Conservation (phyloP, 2,113 vertebrate species). For the Polypterus bichir region DNA sequence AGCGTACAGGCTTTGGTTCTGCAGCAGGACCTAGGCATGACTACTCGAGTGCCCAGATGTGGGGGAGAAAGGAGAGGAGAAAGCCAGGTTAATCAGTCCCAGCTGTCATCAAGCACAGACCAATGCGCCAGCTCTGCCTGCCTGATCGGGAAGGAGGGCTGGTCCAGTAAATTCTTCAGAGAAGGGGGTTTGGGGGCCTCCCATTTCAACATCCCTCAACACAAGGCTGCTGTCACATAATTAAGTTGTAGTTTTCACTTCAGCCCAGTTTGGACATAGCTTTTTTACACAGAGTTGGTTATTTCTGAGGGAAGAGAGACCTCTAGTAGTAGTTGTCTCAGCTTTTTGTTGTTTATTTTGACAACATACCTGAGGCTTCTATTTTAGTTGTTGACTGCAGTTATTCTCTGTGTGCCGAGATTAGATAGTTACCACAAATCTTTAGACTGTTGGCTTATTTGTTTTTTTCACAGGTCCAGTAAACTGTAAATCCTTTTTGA, state of each 20-base stretch:
- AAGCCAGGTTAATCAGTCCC: slow-evolving; percentile 44
- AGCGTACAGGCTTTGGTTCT: slow-evolving; percentile 59
- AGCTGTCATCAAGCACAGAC: slow-evolving; percentile 12
- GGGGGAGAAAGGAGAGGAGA: slow-evolving; percentile 48
- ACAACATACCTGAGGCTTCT: no score
- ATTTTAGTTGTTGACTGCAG: no score
- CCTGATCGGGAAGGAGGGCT: slow-evolving; percentile 32
- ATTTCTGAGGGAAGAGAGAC: slow-evolving; percentile 1
- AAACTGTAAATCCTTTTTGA: no score
- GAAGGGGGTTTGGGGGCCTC: slow-evolving; percentile 25
- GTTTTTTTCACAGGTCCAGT: no score
- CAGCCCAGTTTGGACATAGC: slow-evolving; percentile 16
- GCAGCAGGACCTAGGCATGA: slow-evolving; percentile 63
- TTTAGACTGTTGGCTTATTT: no score
- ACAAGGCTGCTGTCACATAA: no score
- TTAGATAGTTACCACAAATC: no score
- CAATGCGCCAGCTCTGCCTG: slow-evolving; percentile 41
- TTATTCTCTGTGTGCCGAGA: no score
- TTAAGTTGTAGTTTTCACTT: no score
- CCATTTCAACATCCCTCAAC: slow-evolving; percentile 20
- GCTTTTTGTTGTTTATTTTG: no score
- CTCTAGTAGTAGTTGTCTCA: no score
- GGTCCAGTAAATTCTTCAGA: background rate
- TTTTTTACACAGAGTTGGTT: slow-evolving; percentile 21
- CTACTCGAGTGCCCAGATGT: slow-evolving; percentile 47